Evolutionary conservation across 2,888 invertebrate species (phyloP), one percentile per base, ranked within the genome.

Genomic region (Nomada lathburiana): DNA sequence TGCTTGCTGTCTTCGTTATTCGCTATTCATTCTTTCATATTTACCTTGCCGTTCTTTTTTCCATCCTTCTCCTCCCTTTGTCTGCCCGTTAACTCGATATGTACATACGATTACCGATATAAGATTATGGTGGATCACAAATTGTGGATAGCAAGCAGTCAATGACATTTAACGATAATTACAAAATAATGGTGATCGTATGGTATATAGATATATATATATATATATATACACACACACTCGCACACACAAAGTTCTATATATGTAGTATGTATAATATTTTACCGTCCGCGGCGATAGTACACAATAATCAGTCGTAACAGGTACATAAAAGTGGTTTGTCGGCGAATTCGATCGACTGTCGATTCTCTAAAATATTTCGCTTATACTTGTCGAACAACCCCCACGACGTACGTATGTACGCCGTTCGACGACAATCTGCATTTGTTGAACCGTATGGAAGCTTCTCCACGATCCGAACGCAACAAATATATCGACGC

Each of bases 131-230:
- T 64, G 74, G 76, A 86, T 86, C 83, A 71, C 80, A 83, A 86
- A 76, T 76, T 69, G 86, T 73, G 81, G 52, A 18, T 86, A 82
- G 84, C 84, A 86, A 86, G 86, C 85, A 76, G 74, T 81, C 83
- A 80, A 87, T 87, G 82, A 88, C 82, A 86, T 85, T 84, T 86
- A 85, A 86, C 86, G 88, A 86, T 84, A 87, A 78, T 85, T 86
- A 86, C 79, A 85, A 85, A 87, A 86, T 59, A 85, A 86, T 69
- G 84, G 59, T 78, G 80, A 82, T 78, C 70, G 63, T 80, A 76
- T 75, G 79, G 70, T 69, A 72, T 69, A 82, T 81, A 79, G 26
- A 77, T 71, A 68, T 80, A 76, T 67, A 76, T 7, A 47, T 47
- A 47, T 47, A 16, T 11, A 47, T 47, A 47, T 47, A 47, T 16